A percentile compares a stretch with the other conserved stretches of the same genome.
These are phyloP conservation scores for Accipiter cooperii DNA, from an alignment of 2,113 vertebrate genomes.

Conservation along the genomic window DNA sequence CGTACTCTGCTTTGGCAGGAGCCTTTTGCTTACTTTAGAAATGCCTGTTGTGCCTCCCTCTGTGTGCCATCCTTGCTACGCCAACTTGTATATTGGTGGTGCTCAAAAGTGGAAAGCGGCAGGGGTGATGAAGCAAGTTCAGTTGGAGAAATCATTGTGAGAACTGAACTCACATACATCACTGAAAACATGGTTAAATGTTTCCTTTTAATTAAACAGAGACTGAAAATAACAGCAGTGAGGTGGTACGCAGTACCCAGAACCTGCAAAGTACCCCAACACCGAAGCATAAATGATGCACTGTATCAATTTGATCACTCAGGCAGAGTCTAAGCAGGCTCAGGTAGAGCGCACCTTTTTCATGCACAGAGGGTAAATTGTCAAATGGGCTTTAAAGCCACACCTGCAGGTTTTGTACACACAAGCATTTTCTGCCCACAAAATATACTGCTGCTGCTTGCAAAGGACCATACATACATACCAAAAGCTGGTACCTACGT, in stretches of 20 bases:
- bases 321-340: not conserved
- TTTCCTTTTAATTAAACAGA: conserved; percentile 13
- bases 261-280: not conserved
- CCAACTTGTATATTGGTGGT: not conserved
- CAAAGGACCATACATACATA: not conserved
- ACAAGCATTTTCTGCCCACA: not conserved
- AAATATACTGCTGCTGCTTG: not conserved
- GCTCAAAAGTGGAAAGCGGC: not conserved
- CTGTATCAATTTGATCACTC: not conserved
- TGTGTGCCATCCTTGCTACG: not conserved
- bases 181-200: not conserved
- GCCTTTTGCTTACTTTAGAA: not conserved
- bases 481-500: not conserved
- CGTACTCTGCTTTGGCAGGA: not conserved
- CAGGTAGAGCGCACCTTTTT: fast-evolving
- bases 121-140: not conserved
- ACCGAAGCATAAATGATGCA: not conserved
- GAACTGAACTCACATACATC: not conserved
- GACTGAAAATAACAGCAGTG: not conserved
- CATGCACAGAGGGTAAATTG: not conserved
- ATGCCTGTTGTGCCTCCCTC: not conserved
- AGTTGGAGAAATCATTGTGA: not conserved
- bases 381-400: not conserved
- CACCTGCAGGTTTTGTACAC: not conserved
- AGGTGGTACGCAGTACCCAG: not conserved